Conservation (phyloP, 2,797 vertebrate genomes). For the Malurus splendens region DNA sequence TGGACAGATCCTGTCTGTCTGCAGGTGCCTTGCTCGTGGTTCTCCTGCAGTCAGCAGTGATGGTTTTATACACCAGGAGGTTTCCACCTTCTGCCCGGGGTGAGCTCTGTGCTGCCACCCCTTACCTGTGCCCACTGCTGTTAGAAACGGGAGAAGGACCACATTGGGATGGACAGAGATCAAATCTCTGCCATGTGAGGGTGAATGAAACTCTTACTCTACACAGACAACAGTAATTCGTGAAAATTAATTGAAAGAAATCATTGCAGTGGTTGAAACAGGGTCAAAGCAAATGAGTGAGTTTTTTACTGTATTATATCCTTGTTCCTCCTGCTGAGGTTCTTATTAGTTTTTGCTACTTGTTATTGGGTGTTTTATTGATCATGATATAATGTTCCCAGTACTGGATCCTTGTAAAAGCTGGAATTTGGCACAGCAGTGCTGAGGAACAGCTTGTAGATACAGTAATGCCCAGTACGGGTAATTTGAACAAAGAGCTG, state of each 20-base stretch:
- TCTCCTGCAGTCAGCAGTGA: neutral
- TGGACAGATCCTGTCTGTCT: neutral
- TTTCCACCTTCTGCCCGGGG: neutral
- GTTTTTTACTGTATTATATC: neutral
- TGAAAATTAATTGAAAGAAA: neutral
- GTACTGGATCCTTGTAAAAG: neutral
- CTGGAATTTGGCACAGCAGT: neutral
- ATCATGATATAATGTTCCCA: conserved; percentile 1
- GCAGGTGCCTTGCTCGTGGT: neutral
- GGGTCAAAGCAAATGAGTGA: neutral
- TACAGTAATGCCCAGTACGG: neutral
- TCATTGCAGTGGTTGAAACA: neutral
- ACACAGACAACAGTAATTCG: neutral
- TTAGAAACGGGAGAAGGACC: neutral
- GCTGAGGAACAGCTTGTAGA: conserved; percentile 17
- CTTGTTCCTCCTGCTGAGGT: neutral
- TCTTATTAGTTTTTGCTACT: neutral
- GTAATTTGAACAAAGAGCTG: conserved; percentile 9
- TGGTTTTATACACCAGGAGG: neutral
- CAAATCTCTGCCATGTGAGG: neutral
- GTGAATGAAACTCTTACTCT: neutral
- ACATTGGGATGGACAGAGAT: neutral
- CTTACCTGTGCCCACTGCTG: neutral
- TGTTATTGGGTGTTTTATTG: conserved; percentile 15
- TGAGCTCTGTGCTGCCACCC: neutral